Base-by-base conservation (phyloP, 2,797 vertebrate genomes). In the Cheirogaleus major region DNA sequence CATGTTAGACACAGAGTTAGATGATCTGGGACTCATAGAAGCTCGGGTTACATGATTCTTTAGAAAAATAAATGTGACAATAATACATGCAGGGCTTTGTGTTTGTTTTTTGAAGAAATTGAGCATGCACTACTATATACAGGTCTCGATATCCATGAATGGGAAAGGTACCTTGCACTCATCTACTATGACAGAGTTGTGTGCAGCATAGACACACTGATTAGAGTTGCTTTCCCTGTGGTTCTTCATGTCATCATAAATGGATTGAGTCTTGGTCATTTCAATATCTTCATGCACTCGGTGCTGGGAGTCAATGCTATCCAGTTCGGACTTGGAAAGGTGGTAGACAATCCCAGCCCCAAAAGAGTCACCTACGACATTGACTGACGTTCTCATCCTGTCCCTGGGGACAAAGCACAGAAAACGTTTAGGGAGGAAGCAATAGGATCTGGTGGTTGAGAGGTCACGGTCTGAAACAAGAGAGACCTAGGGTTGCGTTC, bases 221-320 rank as follows among this genome's bases (percentile, higher is more conserved):
- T 99, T 99, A 98, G 99, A 99, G 99, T 99, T 99, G 99, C 99
- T 99, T 99, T 99, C 99, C 96, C 99, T 99, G 96, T 99, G 99
- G 98, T 99, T 99, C 99, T 99, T 99, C 99, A 99, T 99, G 98
- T 99, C 99, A 0, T 99, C 99, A 72, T 99, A 99, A 97, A 99
- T 99, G 94, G 99, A 99, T 86, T 98, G 99, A 98, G 99, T 99
- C 99, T 99, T 99, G 97, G 99, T 99, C 99, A 99, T 99, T 99
- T 99, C 99, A 9, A 99, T 99, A 98, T 99, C 99, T 97, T 99
- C 99, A 0, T 99, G 99, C 82, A 98, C 99, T 95, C 98, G 99
- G 67, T 96, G 98, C 82, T 99, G 99, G 20, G 99, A 99, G 50
- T 99, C 99, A 97, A 99, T 98, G 97, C 98, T 99, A 0, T 99